Percentiles rank a stretch among this genome's conserved stretches.
Conservation (phyloP, 37 sponge, comb jelly and placozoan species). For the Geodia barretti region DNA sequence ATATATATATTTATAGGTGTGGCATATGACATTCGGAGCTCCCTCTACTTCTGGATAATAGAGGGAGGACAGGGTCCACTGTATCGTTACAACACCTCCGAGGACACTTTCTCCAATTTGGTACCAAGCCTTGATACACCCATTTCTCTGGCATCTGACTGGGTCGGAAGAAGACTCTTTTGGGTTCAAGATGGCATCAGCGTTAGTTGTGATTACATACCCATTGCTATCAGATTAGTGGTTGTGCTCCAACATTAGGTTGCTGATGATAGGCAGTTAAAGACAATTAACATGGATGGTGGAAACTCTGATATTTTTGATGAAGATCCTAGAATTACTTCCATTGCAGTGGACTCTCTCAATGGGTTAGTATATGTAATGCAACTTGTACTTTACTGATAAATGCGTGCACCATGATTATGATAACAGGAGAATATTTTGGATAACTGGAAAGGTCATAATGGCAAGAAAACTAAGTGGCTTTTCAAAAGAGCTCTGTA, state of each 20-base stretch:
- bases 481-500: not conserved
- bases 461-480: slow-evolving; percentile 14
- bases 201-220: not conserved
- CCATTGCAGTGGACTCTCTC: slow-evolving; percentile 17
- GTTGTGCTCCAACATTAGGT: too few species aligned
- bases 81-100: not conserved
- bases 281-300: not conserved
- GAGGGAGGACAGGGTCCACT: slow-evolving; percentile 10
- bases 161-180: slow-evolving; percentile 40
- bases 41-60: slow-evolving; percentile 6
- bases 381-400: not conserved
- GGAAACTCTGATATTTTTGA: not conserved
- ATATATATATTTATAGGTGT: slow-evolving; percentile 38
- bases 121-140: not conserved
- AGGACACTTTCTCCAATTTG: not conserved
- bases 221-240: not conserved
- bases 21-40: slow-evolving; percentile 22
- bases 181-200: slow-evolving; percentile 47
- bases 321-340: not conserved
- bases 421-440: slow-evolving; percentile 4
- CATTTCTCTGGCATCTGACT: slow-evolving; percentile 28
- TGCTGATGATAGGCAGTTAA: not conserved
- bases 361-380: slow-evolving; percentile 25
- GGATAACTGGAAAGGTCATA: slow-evolving; percentile 5
- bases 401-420: not conserved